phyloP scores from a whole-genome alignment of 2,797 vertebrate species.

The Halcyon smyrnensis region DNA sequence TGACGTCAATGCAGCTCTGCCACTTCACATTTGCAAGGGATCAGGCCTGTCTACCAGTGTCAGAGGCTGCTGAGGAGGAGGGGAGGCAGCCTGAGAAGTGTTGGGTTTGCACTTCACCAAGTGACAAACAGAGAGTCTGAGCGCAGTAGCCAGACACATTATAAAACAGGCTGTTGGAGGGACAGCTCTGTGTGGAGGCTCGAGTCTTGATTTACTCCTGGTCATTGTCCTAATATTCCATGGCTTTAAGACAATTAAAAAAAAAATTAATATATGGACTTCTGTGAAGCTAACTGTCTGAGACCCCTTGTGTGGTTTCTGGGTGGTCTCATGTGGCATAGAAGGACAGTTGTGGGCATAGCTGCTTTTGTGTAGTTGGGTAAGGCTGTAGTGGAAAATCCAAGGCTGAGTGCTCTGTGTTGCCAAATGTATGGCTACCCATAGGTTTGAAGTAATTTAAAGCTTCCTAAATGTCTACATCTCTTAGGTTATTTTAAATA shows the following conservation, averaged over 20 bases:
- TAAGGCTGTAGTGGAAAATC: conserved; percentile 5
- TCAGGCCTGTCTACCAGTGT: conserved; percentile 31
- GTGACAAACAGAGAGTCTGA: conserved; percentile 51
- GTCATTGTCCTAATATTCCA: neutral
- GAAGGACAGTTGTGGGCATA: neutral
- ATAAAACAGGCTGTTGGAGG: conserved; percentile 47
- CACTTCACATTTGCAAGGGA: conserved; percentile 47
- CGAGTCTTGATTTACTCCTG: conserved; percentile 44
- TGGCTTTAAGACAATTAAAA: neutral
- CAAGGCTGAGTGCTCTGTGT: neutral
- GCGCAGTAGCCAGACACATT: conserved; percentile 1
- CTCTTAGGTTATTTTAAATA: neutral
- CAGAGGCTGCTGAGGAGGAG: conserved; percentile 41
- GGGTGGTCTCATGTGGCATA: neutral
- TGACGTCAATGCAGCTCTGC: conserved; percentile 63
- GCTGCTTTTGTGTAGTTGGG: neutral
- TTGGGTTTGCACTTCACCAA: conserved; percentile 37
- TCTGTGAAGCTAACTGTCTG: neutral
- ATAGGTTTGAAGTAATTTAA: neutral
- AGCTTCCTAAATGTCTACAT: neutral
- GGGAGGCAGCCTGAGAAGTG: conserved; percentile 46
- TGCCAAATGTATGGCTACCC: neutral
- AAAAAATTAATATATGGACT: neutral
- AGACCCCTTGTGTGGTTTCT: conserved; percentile 19
- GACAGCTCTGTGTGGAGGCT: conserved; percentile 38